Conservation (phyloP, 2,797 vertebrate species). For the Coccyzus lansbergi region DNA sequence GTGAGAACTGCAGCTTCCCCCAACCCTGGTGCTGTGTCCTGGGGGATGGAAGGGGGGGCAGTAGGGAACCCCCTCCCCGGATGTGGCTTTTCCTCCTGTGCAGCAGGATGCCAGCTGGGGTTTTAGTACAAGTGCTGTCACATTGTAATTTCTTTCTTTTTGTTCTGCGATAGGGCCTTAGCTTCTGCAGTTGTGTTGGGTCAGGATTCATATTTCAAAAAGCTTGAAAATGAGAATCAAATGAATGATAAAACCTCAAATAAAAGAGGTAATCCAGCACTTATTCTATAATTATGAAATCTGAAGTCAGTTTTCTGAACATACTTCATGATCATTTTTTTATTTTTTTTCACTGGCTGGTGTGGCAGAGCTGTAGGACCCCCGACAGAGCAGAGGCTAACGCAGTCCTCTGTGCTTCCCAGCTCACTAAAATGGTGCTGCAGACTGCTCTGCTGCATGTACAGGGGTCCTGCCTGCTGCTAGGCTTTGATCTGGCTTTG, state of each 20-base stretch:
- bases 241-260: background rate
- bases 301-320: background rate
- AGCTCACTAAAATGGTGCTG: rapidly evolving
- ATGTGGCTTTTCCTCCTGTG: background rate
- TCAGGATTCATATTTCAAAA: background rate
- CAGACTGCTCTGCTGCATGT: rapidly evolving
- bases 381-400: background rate
- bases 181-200: background rate
- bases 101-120: background rate
- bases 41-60: rapidly evolving
- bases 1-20: background rate
- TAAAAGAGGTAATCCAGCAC: background rate
- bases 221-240: background rate
- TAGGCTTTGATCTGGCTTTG: background rate
- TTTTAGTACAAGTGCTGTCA: background rate
- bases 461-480: background rate
- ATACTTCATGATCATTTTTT: background rate
- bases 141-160: background rate
- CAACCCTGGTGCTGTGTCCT: rapidly evolving
- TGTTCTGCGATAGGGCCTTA: background rate
- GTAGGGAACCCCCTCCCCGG: background rate
- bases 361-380: background rate
- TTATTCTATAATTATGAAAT: background rate
- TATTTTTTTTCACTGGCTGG: background rate
- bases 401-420: background rate